A percentile compares a stretch with the other conserved stretches of the same genome.
Evolutionary conservation across 2,113 vertebrate genomes (phyloP).

Genomic region (Progne subis): DNA sequence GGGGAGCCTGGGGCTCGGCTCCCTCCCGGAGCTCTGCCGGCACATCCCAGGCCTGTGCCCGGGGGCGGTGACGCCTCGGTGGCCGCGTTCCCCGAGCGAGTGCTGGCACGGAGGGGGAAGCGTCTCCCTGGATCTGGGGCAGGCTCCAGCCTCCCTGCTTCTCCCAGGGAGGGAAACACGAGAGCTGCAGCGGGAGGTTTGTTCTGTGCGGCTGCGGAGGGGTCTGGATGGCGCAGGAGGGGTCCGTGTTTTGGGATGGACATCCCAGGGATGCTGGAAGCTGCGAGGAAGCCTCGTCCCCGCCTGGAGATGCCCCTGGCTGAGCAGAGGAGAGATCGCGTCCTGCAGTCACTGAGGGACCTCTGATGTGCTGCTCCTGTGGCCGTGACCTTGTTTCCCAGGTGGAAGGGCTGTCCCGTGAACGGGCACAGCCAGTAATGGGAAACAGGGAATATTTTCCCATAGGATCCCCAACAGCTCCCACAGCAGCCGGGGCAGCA

Average conservation of each 20-base stretch:
- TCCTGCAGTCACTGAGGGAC: neutral
- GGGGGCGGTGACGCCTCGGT: neutral
- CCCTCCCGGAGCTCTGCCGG: neutral
- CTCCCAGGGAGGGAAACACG: neutral
- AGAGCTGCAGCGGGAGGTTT: fast-evolving
- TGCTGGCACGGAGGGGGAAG: neutral
- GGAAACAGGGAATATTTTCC: neutral
- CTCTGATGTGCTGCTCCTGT: neutral
- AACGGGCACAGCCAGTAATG: neutral
- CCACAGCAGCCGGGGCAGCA: neutral
- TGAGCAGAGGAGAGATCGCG: neutral
- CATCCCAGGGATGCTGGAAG: neutral
- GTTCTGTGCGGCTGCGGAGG: neutral
- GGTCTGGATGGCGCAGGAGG: fast-evolving
- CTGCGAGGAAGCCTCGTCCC: neutral
- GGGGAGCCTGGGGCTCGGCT: neutral
- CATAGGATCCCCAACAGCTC: neutral
- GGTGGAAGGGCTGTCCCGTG: neutral
- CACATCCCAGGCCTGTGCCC: neutral
- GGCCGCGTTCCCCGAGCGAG: neutral
- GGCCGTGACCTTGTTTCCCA: fast-evolving
- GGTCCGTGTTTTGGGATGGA: fast-evolving
- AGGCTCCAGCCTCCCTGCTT: neutral
- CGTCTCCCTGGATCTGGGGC: constrained; percentile 18
- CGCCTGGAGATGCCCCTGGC: neutral